Conservation (phyloP, 2,888 invertebrate genomes). For the Melikaiella ostensackeni region DNA sequence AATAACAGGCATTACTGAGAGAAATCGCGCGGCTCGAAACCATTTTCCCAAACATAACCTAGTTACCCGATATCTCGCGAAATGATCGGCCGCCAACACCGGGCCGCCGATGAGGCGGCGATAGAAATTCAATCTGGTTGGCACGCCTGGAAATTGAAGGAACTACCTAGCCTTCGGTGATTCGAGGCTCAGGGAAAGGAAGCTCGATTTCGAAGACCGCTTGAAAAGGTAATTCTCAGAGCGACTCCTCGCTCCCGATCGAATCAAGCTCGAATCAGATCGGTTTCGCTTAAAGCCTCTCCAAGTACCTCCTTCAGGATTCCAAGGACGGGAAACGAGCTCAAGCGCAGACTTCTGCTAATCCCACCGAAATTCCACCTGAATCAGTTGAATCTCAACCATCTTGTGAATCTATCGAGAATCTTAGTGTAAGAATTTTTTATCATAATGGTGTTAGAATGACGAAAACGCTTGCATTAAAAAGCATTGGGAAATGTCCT, state of each 20-base stretch:
- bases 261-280: conserved; percentile 52
- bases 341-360: conserved; percentile 34
- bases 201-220: conserved; percentile 57
- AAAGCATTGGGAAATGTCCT: no score
- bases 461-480: no score
- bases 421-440: not conserved
- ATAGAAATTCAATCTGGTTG: conserved; percentile 74
- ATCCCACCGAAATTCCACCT: conserved; percentile 42
- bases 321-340: conserved; percentile 44
- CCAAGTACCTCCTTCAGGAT: conserved; percentile 49
- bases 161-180: conserved; percentile 59
- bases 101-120: conserved; percentile 55
- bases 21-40: conserved; percentile 61
- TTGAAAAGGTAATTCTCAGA: conserved; percentile 68
- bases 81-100: conserved; percentile 66
- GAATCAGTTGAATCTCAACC: conserved; percentile 45
- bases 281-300: conserved; percentile 54
- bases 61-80: conserved; percentile 68
- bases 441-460: not conserved
- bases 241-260: conserved; percentile 61
- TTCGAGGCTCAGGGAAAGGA: conserved; percentile 53
- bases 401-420: conserved; percentile 17
- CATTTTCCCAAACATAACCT: conserved; percentile 70
- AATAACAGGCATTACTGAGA: conserved; percentile 58
- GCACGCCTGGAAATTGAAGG: conserved; percentile 71